A percentile compares a stretch with the other conserved stretches of the same genome.
Conservation (phyloP, 1,140 invertebrate species). For the Philopotamus ludificatus region DNA sequence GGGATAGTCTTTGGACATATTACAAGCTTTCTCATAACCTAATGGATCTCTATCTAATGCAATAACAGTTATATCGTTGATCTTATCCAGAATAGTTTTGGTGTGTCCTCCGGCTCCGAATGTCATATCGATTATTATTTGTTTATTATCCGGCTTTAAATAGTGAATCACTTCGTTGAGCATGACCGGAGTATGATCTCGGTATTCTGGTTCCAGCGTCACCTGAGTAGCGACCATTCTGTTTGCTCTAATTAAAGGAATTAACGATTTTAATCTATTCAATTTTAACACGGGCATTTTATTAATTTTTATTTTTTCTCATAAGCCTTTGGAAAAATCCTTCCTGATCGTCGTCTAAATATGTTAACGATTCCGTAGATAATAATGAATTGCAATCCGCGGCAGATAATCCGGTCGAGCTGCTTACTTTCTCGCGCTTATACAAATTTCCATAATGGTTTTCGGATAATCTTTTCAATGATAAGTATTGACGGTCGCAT, state of each 20-base stretch:
- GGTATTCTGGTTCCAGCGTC: constrained; percentile 45
- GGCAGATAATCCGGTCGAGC: constrained; percentile 66
- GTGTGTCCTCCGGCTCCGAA: constrained; percentile 94
- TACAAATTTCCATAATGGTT: constrained; percentile 70
- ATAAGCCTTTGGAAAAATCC: constrained; percentile 53
- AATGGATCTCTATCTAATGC: constrained; percentile 88
- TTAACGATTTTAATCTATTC: neutral
- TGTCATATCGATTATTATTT: constrained; percentile 83
- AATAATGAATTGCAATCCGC: constrained; percentile 71
- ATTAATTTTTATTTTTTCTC: constrained; percentile 45
- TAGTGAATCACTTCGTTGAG: constrained; percentile 67
- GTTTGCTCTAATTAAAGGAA: neutral
- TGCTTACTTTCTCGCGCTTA: constrained; percentile 56
- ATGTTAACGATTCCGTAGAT: constrained; percentile 68
- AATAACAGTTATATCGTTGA: constrained; percentile 66
- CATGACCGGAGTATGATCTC: constrained; percentile 70
- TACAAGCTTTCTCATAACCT: constrained; percentile 67
- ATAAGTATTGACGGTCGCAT: constrained; percentile 66
- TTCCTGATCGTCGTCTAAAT: constrained; percentile 60
- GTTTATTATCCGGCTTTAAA: constrained; percentile 61
- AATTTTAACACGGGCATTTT: constrained; percentile 34
- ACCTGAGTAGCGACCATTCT: neutral
- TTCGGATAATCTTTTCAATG: constrained; percentile 67
- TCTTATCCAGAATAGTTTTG: constrained; percentile 59
- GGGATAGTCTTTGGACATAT: constrained; percentile 65